Percentiles rank a stretch among this genome's conserved stretches.
Conservation (phyloP, 2,797 vertebrate species). For the Delichon dasypus region DNA sequence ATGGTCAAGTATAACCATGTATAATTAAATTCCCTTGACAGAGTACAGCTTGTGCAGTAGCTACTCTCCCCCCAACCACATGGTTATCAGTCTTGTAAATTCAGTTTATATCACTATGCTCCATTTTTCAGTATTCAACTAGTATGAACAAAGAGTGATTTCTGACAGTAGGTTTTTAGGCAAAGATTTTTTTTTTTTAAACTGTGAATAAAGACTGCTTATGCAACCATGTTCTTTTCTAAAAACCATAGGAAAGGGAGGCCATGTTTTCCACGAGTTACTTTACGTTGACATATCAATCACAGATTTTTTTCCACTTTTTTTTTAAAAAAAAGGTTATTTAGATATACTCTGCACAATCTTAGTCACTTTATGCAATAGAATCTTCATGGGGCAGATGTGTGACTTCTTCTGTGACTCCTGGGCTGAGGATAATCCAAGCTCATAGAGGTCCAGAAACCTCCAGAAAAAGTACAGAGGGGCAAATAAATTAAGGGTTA, state of each 20-base stretch:
- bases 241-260: neutral
- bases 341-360: neutral
- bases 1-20: constrained; percentile 68
- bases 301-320: neutral
- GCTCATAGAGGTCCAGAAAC: neutral
- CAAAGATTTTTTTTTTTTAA: neutral
- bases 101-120: constrained; percentile 39
- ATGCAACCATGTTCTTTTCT: neutral
- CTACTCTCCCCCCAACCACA: neutral
- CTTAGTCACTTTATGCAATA: neutral
- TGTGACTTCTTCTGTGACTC: neutral
- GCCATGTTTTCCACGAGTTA: neutral
- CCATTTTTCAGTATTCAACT: constrained; percentile 43
- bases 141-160: constrained; percentile 26
- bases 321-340: neutral
- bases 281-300: neutral
- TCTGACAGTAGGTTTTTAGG: constrained; percentile 16
- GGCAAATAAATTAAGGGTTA: neutral
- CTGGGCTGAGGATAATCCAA: neutral
- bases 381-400: neutral
- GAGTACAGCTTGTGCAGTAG: constrained; percentile 62
- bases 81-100: constrained; percentile 54
- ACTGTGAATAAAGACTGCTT: neutral
- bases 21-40: constrained; percentile 73
- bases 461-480: neutral